Base-by-base conservation (phyloP, 1,140 invertebrate species). In the Cataglyphis hispanica region DNA sequence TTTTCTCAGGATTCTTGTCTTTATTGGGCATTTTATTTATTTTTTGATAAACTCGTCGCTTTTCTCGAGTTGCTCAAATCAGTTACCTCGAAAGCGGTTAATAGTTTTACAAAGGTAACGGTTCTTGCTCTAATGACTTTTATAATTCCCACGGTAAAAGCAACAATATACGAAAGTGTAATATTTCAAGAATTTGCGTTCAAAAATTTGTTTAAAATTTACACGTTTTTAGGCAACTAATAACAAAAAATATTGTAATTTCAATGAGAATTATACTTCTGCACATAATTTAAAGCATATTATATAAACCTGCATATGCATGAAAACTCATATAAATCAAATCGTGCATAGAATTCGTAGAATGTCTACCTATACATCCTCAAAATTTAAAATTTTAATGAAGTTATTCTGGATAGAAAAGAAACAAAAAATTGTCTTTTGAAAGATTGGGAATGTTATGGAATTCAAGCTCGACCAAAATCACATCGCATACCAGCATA, bases 321-420 rank as follows among this genome's bases (percentile, higher is more conserved):
- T 40, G 43, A 31, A 67, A 67, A 22, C 22, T 11, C 64, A 50
- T 22, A 40, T 69, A 37, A 69, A 22, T 50, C 64, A 37, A 69
- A 22, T 50, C 64, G 64, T 64, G 34, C 46, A 19, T 37, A 40
- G 34, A 58, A 80, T 69, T 56, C 34, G 50, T 16, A 22, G 46
- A 56, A 80, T 69, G 69, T 34, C 46, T 69, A 78, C 34, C 27
- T 25, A 25, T 16, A 27, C 31, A 40, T 69, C 22, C 34, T 5
- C 43, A 25, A 46, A 69, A 78, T 66, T 61, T 78, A 27, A 80
- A 80, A 80, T 80, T 80, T 69, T 80, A 56, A 80, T 69, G 63
- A 80, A 58, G 50, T 80, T 56, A 80, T 53, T 11, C 6, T 1
- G 16, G 16, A 25, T 50, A 37, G 53, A 77, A 46, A 7, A 8